Base-by-base conservation (phyloP, 2,888 invertebrate genomes). In the Sesia apiformis region DNA sequence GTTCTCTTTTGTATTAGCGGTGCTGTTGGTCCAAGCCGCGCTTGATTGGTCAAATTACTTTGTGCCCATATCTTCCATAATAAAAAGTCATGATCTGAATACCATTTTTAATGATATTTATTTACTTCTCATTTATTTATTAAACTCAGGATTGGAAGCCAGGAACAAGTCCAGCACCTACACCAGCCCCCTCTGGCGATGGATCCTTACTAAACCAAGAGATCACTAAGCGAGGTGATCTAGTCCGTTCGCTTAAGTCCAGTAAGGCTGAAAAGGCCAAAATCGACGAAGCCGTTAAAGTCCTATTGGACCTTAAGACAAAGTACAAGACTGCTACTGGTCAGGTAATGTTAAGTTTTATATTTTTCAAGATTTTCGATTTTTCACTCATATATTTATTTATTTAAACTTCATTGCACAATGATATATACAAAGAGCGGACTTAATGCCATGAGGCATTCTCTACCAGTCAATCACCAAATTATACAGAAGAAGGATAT, bases 201-300 rank as follows among this genome's bases (percentile, higher is more conserved):
- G 56, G 54, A 41, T 57, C 2, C 51, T 49, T 52, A 52, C 52
- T 38, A 52, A 54, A 55, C 51, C 53, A 8, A 55, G 52, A 79
- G 56, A 93, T 94, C 57, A 67, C 81, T 0, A 72, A 79, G 0
- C 94, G 94, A 70, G 94, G 96, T 0, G 93, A 95, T 56, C 92
- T 92, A 74, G 92, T 97, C 3, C 87, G 97, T 7, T 84, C 92
- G 53, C 78, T 96, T 7, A 96, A 96, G 76, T 61, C 91, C 0
- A 88, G 91, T 3, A 94, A 94, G 67, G 92, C 93, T 0, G 88
- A 91, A 0, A 95, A 95, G 76, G 81, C 89, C 53, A 69, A 80
- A 1, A 73, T 93, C 40, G 90, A 92, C 58, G 72, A 71, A 40
- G 76, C 75, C 1, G 78, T 79, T 4, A 92, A 94, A 69, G 60